Evolutionary conservation across 2,888 invertebrate genomes (phyloP), one percentile per base, ranked within the genome.

Genomic region (Diadegma fenestrale): DNA sequence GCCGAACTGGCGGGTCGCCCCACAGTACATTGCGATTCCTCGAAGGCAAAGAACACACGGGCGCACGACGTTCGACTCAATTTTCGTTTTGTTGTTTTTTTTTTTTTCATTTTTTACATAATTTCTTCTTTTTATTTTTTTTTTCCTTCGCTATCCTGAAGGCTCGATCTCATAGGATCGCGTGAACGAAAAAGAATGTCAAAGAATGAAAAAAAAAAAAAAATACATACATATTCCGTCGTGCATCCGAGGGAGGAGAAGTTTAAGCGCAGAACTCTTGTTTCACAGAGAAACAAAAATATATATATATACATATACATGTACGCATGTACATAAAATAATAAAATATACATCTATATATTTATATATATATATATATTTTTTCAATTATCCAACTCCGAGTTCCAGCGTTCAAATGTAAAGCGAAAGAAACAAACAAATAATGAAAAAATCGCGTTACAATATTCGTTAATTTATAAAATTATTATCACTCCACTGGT

Each of bases 401-500:
- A 72, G 64, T 61, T 82, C 72, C 19, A 33, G 37, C 43, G 66
- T 72, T 58, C 68, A 68, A 72, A 80, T 85, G 78, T 84, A 86
- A 86, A 86, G 84, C 86, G 82, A 86, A 79, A 72, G 79, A 87
- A 63, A 82, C 79, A 68, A 89, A 89, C 82, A 69, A 89, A 88
- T 82, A 77, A 80, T 69, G 61, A 73, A 77, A 77, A 68, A 84
- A 77, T 81, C 63, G 58, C 58, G 77, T 79, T 75, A 84, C 77
- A 80, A 85, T 81, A 80, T 84, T 86, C 75, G 84, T 85, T 86
- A 89, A 89, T 86, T 87, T 88, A 91, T 92, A 90, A 91, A 91
- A 92, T 92, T 91, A 90, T 91, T 92, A 91, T 92, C 92, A 91
- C 92, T 92, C 91, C 90, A 78, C 73, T 91, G 91, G 91, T 90